Percentiles rank a stretch among this genome's conserved stretches.
phyloP scores from a whole-genome alignment of 2,113 vertebrate genomes.

The Aptenodytes patagonicus region DNA sequence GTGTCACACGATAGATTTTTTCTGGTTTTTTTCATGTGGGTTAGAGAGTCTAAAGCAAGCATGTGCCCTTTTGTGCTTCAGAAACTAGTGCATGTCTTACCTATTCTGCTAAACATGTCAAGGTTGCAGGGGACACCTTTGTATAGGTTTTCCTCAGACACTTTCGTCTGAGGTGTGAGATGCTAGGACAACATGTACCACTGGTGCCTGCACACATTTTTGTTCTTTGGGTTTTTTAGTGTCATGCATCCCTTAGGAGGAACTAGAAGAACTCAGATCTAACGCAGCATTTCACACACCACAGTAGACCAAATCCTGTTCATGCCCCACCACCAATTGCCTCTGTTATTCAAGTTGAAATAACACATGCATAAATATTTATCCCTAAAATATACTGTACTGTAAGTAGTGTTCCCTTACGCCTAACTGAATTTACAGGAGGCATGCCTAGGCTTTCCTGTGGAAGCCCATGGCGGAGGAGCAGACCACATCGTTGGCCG shows the following conservation, averaged over 20 bases:
- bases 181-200: neutral
- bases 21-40: neutral
- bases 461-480: neutral
- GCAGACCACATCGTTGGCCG: neutral
- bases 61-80: neutral
- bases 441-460: neutral
- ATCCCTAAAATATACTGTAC: neutral
- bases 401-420: neutral
- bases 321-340: neutral
- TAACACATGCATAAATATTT: neutral
- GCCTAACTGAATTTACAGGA: neutral
- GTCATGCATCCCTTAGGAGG: neutral
- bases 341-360: neutral
- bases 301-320: neutral
- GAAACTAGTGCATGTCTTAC: neutral
- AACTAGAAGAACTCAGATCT: neutral
- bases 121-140: neutral
- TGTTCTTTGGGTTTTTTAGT: neutral
- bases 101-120: neutral
- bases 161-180: rapidly evolving
- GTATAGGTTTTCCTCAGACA: neutral
- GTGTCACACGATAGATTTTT: neutral
- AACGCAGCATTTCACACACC: neutral
- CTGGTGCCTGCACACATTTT: neutral
- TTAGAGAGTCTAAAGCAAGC: neutral